phyloP scores from a whole-genome alignment of 2,888 invertebrate species.

The Cataglyphis cursor region DNA sequence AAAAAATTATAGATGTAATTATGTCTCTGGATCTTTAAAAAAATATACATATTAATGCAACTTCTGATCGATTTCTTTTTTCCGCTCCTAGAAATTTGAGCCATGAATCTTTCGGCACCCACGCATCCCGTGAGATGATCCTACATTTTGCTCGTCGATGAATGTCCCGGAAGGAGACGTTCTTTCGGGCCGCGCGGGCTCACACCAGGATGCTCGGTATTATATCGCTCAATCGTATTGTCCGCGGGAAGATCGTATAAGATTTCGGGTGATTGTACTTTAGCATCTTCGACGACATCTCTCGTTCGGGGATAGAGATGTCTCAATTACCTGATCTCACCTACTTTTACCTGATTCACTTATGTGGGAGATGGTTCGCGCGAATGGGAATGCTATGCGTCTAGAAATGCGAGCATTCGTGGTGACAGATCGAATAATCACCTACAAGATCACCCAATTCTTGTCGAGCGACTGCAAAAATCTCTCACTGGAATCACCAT shows the following conservation, averaged over 20 bases:
- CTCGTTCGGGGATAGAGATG: slow-evolving; percentile 69
- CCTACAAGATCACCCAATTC: not conserved
- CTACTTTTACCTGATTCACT: slow-evolving; percentile 74
- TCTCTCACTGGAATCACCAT: not conserved
- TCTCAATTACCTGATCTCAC: slow-evolving; percentile 82
- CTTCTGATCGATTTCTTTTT: slow-evolving; percentile 15
- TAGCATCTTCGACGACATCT: slow-evolving; percentile 67
- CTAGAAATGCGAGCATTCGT: slow-evolving; percentile 13
- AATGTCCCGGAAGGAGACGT: slow-evolving; percentile 75
- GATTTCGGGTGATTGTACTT: slow-evolving; percentile 74
- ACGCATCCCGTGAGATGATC: slow-evolving; percentile 71
- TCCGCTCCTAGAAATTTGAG: slow-evolving; percentile 20
- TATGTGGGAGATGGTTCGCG: slow-evolving; percentile 58
- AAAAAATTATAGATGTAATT: not conserved
- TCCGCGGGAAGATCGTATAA: slow-evolving; percentile 73
- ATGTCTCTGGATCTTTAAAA: not conserved
- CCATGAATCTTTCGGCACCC: slow-evolving; percentile 60
- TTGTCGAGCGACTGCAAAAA: not conserved
- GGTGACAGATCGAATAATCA: slow-evolving; percentile 24
- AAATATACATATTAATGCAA: slow-evolving; percentile 8
- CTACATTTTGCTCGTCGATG: slow-evolving; percentile 62
- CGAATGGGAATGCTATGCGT: slow-evolving; percentile 4
- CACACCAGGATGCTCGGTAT: slow-evolving; percentile 71
- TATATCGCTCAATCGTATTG: slow-evolving; percentile 70
- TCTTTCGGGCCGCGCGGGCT: slow-evolving; percentile 58